A percentile compares a stretch with the other conserved stretches of the same genome.
Evolutionary conservation across 2,888 invertebrate genomes (phyloP).

Genomic region (Orthosia gracilis): DNA sequence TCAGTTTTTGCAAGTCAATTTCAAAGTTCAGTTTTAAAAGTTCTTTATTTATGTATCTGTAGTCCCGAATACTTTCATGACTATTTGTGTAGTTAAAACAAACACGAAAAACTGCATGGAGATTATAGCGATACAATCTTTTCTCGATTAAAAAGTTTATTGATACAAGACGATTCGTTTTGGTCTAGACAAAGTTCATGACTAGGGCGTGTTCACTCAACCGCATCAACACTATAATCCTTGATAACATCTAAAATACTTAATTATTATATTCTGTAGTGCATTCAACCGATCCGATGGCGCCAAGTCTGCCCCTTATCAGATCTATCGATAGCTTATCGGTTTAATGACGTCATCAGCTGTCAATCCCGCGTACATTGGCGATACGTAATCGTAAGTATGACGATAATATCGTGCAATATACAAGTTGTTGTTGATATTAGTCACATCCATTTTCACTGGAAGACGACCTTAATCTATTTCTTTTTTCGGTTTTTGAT

Average conservation of each 20-base stretch:
- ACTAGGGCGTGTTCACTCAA: neutral
- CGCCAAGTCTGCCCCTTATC: slow-evolving; percentile 81
- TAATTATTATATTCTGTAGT: slow-evolving; percentile 28
- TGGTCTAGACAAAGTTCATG: slow-evolving; percentile 25
- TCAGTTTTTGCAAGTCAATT: neutral
- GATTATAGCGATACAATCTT: slow-evolving; percentile 1
- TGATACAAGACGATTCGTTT: slow-evolving; percentile 5
- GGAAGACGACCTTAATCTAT: neutral
- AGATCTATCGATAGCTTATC: slow-evolving; percentile 76
- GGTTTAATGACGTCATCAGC: slow-evolving; percentile 76
- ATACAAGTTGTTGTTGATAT: slow-evolving; percentile 23
- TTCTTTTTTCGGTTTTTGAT: neutral
- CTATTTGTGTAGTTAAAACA: neutral
- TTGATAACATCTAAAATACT: slow-evolving; percentile 33
- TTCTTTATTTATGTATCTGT: no score
- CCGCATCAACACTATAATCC: slow-evolving; percentile 11
- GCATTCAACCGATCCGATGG: slow-evolving; percentile 62
- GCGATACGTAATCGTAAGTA: slow-evolving; percentile 55
- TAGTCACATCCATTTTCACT: slow-evolving; percentile 33
- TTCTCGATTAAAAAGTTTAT: slow-evolving; percentile 8
- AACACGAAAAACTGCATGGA: neutral
- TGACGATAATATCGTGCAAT: slow-evolving; percentile 49
- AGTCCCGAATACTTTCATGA: neutral
- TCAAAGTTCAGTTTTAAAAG: no score
- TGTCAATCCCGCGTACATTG: slow-evolving; percentile 62